A percentile compares a stretch with the other conserved stretches of the same genome.
phyloP scores from a whole-genome alignment of 2,888 invertebrate species.

The Marasmarcha lunaedactyla region DNA sequence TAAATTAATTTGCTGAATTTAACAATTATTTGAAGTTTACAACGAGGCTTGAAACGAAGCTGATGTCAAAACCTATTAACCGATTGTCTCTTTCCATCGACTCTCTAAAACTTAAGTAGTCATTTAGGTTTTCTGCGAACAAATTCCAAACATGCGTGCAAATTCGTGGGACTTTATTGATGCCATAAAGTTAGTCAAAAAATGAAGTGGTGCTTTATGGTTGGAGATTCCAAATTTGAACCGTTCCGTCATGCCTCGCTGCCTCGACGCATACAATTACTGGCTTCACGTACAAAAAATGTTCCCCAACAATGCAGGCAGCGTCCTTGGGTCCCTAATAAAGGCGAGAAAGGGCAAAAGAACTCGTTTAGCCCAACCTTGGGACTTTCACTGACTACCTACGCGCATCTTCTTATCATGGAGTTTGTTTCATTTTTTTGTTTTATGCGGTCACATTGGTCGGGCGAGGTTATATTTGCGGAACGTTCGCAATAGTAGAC shows the following conservation, averaged over 20 bases:
- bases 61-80: too few relatives aligned
- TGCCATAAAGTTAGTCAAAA: conserved; percentile 30
- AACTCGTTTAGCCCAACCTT: conserved; percentile 62
- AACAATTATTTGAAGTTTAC: neutral
- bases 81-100: too few relatives aligned
- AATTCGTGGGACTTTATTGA: conserved; percentile 20
- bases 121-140: neutral
- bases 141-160: neutral
- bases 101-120: neutral
- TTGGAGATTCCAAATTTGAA: conserved; percentile 35
- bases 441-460: conserved; percentile 1
- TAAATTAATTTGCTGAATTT: neutral
- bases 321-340: conserved; percentile 65
- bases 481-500: conserved; percentile 2
- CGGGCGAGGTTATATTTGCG: neutral
- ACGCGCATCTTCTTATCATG: conserved; percentile 31
- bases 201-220: conserved; percentile 33
- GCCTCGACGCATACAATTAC: conserved; percentile 64
- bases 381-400: conserved; percentile 66
- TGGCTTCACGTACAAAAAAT: conserved; percentile 43
- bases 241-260: conserved; percentile 45
- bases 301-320: conserved; percentile 52
- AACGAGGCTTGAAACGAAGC: too few relatives aligned
- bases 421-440: conserved; percentile 7
- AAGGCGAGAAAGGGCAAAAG: conserved; percentile 67